phyloP scores from a whole-genome alignment of 1,140 invertebrate genomes.

The Trialeurodes vaporariorum region DNA sequence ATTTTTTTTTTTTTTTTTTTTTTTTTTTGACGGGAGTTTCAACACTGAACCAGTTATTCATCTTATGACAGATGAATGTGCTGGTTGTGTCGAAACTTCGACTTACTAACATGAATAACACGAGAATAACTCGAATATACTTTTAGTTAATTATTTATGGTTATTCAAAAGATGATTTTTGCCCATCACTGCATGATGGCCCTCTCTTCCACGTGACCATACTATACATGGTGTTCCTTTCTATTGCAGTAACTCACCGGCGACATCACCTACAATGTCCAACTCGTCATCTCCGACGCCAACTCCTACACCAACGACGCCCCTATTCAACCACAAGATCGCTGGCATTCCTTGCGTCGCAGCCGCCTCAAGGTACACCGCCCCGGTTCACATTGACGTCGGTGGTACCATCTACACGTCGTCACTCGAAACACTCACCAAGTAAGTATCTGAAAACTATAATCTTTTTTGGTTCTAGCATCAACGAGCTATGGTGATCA shows the following conservation, averaged over 20 bases:
- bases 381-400: conserved; percentile 94
- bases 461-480: no score
- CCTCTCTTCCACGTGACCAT: neutral
- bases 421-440: conserved; percentile 86
- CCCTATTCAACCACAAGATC: conserved; percentile 49
- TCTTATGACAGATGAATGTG: no score
- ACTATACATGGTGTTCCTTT: neutral
- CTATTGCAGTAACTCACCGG: conserved; percentile 39
- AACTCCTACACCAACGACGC: conserved; percentile 37
- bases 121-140: neutral
- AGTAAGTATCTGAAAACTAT: no score
- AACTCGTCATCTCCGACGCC: conserved; percentile 51
- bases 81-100: no score
- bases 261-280: conserved; percentile 53
- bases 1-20: no score
- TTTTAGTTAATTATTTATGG: no score
- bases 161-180: no score
- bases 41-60: no score
- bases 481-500: no score
- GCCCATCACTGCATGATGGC: no score
- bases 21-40: no score
- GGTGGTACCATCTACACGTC: conserved; percentile 94
- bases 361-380: conserved; percentile 78
- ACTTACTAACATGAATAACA: no score
- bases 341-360: conserved; percentile 86